Evolutionary conservation across 2,888 invertebrate genomes (phyloP).

Genomic region (Seira ritae): DNA sequence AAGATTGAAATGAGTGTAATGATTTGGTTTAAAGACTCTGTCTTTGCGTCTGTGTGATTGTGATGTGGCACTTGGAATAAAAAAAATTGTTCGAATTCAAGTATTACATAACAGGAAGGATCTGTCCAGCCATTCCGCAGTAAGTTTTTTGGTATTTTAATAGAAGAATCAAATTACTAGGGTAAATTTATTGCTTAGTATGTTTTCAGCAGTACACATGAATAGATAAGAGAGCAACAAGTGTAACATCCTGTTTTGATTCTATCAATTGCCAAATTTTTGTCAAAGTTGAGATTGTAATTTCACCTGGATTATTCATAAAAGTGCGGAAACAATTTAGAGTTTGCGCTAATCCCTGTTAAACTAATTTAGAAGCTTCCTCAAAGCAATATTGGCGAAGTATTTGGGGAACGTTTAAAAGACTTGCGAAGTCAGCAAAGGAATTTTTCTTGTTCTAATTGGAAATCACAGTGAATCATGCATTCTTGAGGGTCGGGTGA

Average conservation of each 20-base stretch:
- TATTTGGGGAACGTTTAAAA: not conserved
- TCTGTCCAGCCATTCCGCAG: not conserved
- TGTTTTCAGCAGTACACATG: not conserved
- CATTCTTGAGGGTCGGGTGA: not conserved
- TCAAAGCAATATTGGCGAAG: not conserved
- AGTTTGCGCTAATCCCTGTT: not conserved
- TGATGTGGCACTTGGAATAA: not conserved
- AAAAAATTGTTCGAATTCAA: not conserved
- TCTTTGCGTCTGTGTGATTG: not conserved
- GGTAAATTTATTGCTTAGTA: not conserved
- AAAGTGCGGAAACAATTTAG: not conserved
- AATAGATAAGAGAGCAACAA: slow-evolving; percentile 6
- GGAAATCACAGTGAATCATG: slow-evolving; percentile 49
- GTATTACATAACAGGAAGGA: not conserved
- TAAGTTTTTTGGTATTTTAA: not conserved
- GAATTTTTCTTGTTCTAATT: not conserved
- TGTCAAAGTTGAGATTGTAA: not conserved
- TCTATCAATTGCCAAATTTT: not conserved
- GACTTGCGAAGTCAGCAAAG: not conserved
- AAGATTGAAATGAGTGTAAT: not conserved
- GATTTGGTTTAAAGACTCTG: not conserved
- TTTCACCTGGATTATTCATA: slow-evolving; percentile 1
- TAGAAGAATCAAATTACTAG: not conserved
- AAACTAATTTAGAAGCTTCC: not conserved
- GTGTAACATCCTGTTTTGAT: not conserved